Conservation (phyloP, 2,797 vertebrate species). For the Brachyrhaphis roseni region DNA sequence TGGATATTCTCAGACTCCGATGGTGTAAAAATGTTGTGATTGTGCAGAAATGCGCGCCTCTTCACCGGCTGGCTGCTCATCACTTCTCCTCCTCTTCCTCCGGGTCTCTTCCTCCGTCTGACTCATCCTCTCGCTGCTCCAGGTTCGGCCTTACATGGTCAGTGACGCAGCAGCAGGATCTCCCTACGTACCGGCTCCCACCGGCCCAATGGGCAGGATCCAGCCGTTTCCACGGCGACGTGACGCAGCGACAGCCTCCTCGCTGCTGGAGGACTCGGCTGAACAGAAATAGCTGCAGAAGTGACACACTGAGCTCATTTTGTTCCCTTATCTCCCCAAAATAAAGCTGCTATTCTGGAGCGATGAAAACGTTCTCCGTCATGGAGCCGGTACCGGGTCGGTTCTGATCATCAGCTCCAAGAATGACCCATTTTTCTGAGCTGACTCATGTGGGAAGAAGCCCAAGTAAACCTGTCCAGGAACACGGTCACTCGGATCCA, state of each 20-base stretch:
- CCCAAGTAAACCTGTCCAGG: neutral
- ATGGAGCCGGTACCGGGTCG: neutral
- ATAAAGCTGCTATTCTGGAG: conserved; percentile 44
- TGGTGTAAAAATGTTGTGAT: neutral
- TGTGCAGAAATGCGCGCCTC: neutral
- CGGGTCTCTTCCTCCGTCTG: conserved; percentile 22
- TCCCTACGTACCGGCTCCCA: conserved; percentile 56
- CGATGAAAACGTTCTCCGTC: conserved; percentile 5
- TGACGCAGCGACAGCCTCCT: conserved; percentile 53
- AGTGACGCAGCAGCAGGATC: conserved; percentile 76
- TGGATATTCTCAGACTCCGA: neutral
- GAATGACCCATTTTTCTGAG: neutral
- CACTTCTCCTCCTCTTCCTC: conserved; percentile 1
- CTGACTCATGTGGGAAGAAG: neutral
- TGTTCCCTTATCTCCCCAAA: conserved; percentile 19
- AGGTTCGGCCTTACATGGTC: conserved; percentile 69
- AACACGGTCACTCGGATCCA: neutral
- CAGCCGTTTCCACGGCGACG: conserved; percentile 64
- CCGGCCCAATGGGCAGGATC: conserved; percentile 34
- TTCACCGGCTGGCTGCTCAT: neutral
- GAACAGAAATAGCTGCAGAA: conserved; percentile 48
- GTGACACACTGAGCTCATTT: conserved; percentile 38
- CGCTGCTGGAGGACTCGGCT: conserved; percentile 21
- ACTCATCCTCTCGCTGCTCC: conserved; percentile 33
- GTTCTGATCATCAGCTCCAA: conserved; percentile 1